Base-by-base conservation (phyloP, 2,888 invertebrate species). In the Heliconius cydno region DNA sequence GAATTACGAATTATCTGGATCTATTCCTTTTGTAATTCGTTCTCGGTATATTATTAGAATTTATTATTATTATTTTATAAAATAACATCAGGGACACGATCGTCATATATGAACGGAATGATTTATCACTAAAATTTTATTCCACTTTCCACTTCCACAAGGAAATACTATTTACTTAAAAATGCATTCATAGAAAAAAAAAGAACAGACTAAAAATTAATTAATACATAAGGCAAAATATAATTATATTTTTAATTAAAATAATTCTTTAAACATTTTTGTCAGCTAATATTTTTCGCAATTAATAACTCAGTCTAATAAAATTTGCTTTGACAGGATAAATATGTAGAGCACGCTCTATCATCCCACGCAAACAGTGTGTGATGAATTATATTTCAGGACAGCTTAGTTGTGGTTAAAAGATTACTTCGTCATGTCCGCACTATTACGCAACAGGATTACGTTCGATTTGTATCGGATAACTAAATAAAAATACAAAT, bases 341-440 rank as follows among this genome's bases (percentile, higher is more conserved):
- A 60, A 38, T 30, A 57, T 38, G 73, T 73, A 38, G 73, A 60
- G 34, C 60, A 73, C 60, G 73, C 25, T 38, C 15, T 9, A 79
- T 68, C 63, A 65, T 52, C 76, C 76, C 60, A 68, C 78, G 60
- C 71, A 67, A 78, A 52, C 71, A 72, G 38, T 72, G 28, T 65
- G 41, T 66, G 25, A 70, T 57, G 60, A 41, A 72, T 46, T 46
- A 76, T 79, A 68, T 72, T 80, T 63, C n/a, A 73, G 76, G 57
- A 72, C 66, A 60, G 73, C 73, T 76, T 75, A 80, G 60, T 76
- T 78, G 76, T 38, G 78, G 76, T 68, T 73, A 76, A 80, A 60
- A 66, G 76, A 78, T 74, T 78, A 78, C 74, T 66, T 74, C 67
- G 78, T 81, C 81, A 81, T 81, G 76, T 67, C 28, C 74, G 65